These are phyloP conservation scores for Tarsius wallacei DNA, from an alignment of 2,797 vertebrate genomes.

Conservation along the genomic window DNA sequence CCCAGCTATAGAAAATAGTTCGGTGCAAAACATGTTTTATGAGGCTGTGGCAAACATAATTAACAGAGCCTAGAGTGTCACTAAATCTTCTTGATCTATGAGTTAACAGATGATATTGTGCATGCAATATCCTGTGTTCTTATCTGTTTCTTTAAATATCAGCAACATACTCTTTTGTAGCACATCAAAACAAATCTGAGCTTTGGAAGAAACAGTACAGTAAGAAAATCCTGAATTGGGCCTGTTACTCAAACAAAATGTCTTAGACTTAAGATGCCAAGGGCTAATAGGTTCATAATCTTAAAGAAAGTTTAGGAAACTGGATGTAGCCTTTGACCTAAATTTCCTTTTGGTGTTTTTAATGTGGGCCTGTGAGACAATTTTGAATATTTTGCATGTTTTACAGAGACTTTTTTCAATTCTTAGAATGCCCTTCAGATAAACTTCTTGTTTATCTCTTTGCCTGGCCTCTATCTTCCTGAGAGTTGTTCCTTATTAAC, in stretches of 20 bases:
- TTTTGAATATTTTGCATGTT: constrained; percentile 43
- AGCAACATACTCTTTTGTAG: constrained; percentile 17
- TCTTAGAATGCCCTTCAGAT: constrained; percentile 31
- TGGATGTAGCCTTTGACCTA: neutral
- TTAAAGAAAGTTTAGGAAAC: constrained; percentile 43
- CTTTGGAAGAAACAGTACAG: constrained; percentile 23
- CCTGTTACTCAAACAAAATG: neutral
- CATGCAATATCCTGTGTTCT: constrained; percentile 50
- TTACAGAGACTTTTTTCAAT: neutral
- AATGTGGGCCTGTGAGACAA: neutral
- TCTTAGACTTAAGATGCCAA: constrained; percentile 51
- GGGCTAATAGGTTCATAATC: constrained; percentile 42
- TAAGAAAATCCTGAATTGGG: constrained; percentile 36
- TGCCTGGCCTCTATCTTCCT: neutral
- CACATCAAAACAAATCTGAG: constrained; percentile 40
- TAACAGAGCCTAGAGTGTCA: neutral
- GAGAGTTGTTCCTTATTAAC: neutral
- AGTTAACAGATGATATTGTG: constrained; percentile 50
- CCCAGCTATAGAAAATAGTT: neutral
- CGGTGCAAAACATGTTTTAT: neutral
- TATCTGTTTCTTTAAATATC: constrained; percentile 75
- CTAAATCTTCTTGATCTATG: constrained; percentile 58
- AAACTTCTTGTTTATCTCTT: constrained; percentile 52
- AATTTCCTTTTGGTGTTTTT: constrained; percentile 45
- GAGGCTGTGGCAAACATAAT: constrained; percentile 48